phyloP scores from a whole-genome alignment of 2,113 vertebrate species.

The Bufo gargarizans region DNA sequence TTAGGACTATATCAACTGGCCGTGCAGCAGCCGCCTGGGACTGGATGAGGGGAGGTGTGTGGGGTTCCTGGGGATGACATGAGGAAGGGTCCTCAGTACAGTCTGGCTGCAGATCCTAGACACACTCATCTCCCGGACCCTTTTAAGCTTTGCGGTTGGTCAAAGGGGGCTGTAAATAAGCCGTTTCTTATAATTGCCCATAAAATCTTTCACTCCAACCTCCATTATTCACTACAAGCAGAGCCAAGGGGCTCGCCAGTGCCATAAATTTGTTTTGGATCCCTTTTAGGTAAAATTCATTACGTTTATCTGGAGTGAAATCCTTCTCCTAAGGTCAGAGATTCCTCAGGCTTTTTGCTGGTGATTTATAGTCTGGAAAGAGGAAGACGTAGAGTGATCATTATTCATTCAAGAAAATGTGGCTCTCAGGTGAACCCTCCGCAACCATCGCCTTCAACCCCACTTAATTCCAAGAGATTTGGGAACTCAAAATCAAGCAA shows the following conservation, averaged over 20 bases:
- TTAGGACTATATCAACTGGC: background rate
- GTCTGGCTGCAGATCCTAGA: constrained; percentile 41
- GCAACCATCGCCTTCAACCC: background rate
- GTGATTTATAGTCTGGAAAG: constrained; percentile 56
- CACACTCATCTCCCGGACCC: constrained; percentile 35
- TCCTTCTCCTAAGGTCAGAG: constrained; percentile 45
- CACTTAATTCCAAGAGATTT: background rate
- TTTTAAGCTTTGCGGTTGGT: constrained; percentile 49
- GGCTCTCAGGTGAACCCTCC: constrained; percentile 7
- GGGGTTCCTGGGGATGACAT: constrained; percentile 29
- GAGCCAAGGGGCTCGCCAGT: constrained; percentile 36
- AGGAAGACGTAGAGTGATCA: background rate
- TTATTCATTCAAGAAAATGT: constrained; percentile 39
- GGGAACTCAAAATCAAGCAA: constrained; percentile 4
- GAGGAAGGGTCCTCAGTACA: constrained; percentile 40
- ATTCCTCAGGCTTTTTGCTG: constrained; percentile 29
- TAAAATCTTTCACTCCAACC: constrained; percentile 52
- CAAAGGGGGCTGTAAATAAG: constrained; percentile 59
- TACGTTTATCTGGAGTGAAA: constrained; percentile 51
- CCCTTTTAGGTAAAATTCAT: constrained; percentile 61
- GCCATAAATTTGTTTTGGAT: constrained; percentile 57
- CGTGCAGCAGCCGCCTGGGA: background rate
- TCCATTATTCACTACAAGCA: constrained; percentile 54
- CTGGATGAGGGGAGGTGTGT: background rate
- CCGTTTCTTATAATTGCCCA: constrained; percentile 56